Percentiles rank a stretch among this genome's conserved stretches.
Conservation (phyloP, 2,888 invertebrate genomes). For the Emmelina monodactyla region DNA sequence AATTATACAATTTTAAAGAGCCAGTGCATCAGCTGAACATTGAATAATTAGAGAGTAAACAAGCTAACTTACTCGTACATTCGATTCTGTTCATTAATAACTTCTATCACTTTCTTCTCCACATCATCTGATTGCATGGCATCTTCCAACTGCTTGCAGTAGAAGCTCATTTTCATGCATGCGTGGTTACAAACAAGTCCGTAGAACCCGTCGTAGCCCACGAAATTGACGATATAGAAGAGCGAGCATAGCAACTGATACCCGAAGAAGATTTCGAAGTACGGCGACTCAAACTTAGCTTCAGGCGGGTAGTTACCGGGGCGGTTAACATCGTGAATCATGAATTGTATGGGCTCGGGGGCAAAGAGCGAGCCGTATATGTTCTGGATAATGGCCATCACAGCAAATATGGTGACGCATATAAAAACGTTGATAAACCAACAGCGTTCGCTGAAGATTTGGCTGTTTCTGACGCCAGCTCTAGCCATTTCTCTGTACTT, state of each 20-base stretch:
- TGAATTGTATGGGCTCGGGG: conserved; percentile 23
- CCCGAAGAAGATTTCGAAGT: conserved; percentile 27
- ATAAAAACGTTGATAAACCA: conserved; percentile 23
- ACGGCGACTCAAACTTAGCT: conserved; percentile 26
- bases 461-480: conserved; percentile 18
- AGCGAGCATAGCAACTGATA: conserved; percentile 24
- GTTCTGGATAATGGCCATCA: conserved; percentile 23
- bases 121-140: conserved; percentile 19
- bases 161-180: conserved; percentile 35
- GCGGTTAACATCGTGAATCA: conserved; percentile 34
- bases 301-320: conserved; percentile 24
- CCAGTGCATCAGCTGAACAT: no score
- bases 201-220: conserved; percentile 37
- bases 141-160: conserved; percentile 27
- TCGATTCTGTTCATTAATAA: conserved; percentile 31
- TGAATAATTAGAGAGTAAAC: no score
- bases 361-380: conserved; percentile 22
- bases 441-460: conserved; percentile 24
- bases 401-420: conserved; percentile 26
- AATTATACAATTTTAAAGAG: no score
- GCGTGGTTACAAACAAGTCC: conserved; percentile 34
- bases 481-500: conserved; percentile 18
- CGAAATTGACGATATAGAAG: conserved; percentile 26
- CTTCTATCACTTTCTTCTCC: conserved; percentile 18
- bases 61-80: conserved; percentile 30